phyloP scores from a whole-genome alignment of 2,113 vertebrate genomes.

The Triplophysa tibetana region DNA sequence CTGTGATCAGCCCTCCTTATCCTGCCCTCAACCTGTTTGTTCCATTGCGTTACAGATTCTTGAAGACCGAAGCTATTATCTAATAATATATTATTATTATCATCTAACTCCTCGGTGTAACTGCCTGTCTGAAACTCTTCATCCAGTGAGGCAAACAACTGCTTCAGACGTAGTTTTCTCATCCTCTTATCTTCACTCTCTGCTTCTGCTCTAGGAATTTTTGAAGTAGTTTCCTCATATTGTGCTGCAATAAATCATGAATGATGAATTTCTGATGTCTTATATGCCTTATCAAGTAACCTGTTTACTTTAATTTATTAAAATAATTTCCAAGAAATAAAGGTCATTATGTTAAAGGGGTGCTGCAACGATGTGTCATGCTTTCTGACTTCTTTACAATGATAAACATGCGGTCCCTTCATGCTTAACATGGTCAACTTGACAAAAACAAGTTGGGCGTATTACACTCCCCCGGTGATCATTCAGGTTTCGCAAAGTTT shows the following conservation, averaged over 20 bases:
- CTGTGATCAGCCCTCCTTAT: background rate
- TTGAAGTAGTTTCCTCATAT: background rate
- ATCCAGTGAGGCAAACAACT: background rate
- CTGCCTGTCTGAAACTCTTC: background rate
- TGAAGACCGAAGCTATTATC: background rate
- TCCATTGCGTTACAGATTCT: slow-evolving; percentile 5
- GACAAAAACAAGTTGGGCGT: too few species aligned
- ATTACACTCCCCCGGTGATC: too few species aligned
- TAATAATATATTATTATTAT: background rate
- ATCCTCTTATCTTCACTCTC: background rate
- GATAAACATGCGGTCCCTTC: too few species aligned
- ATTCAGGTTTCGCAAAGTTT: too few species aligned
- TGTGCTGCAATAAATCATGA: slow-evolving; percentile 1
- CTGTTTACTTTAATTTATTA: background rate
- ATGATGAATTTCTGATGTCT: background rate
- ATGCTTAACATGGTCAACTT: too few species aligned
- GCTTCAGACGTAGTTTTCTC: background rate
- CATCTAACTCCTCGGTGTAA: background rate
- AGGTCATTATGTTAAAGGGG: background rate
- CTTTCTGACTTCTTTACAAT: too few species aligned
- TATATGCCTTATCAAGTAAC: background rate
- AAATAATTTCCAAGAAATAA: background rate
- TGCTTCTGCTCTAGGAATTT: slow-evolving; percentile 8
- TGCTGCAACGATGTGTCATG: too few species aligned
- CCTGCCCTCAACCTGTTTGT: background rate